Evolutionary conservation across 1,140 invertebrate genomes (phyloP).

Genomic region (Adoxophyes honmai): DNA sequence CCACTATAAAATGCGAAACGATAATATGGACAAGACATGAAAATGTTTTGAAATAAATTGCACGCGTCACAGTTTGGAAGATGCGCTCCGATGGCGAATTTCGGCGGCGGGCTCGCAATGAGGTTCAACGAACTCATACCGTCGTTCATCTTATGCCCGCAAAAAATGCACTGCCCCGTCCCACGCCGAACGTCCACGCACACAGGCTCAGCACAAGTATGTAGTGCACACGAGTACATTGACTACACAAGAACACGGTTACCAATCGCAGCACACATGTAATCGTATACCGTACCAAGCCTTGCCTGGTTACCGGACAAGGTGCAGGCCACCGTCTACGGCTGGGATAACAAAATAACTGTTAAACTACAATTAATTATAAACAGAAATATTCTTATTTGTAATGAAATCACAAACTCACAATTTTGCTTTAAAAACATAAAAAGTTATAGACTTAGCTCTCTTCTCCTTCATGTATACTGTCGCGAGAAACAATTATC

Average conservation of each 20-base stretch:
- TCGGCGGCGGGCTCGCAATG: conserved; percentile 60
- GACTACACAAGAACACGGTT: conserved; percentile 40
- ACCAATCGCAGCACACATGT: conserved; percentile 49
- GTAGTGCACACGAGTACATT: conserved; percentile 21
- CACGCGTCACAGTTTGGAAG: conserved; percentile 34
- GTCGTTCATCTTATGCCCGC: conserved; percentile 63
- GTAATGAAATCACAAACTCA: too few relatives aligned
- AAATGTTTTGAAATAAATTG: conserved; percentile 22
- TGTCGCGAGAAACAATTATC: too few relatives aligned
- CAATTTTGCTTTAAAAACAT: too few relatives aligned
- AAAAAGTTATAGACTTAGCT: too few relatives aligned
- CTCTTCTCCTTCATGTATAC: too few relatives aligned
- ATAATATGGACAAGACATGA: conserved; percentile 9
- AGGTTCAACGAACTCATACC: conserved; percentile 51
- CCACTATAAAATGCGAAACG: background rate
- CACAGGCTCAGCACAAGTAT: conserved; percentile 39
- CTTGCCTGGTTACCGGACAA: conserved; percentile 38
- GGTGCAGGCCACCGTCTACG: conserved; percentile 41
- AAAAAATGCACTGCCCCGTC: conserved; percentile 73
- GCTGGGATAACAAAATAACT: conserved; percentile 20
- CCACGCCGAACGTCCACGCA: conserved; percentile 62
- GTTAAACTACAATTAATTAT: background rate
- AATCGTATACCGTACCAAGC: conserved; percentile 44
- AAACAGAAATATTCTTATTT: too few relatives aligned
- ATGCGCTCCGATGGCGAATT: conserved; percentile 62